Conservation (phyloP, 1,140 invertebrate species). For the Temnothorax nylanderi region DNA sequence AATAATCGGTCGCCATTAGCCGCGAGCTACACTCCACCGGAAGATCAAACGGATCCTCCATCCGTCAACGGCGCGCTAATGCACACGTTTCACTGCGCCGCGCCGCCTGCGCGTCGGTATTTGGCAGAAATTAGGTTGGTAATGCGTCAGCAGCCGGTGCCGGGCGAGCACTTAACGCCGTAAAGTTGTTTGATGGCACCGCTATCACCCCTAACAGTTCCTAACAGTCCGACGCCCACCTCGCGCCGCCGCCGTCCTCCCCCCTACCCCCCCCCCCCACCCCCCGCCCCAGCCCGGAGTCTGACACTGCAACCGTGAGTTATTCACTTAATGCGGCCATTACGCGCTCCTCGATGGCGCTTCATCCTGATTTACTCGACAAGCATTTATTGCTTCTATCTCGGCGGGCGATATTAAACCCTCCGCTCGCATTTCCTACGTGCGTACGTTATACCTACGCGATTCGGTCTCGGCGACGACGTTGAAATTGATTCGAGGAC, state of each 20-base stretch:
- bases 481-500: conserved; percentile 51
- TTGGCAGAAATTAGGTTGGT: conserved; percentile 80
- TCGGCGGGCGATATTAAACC: conserved; percentile 75
- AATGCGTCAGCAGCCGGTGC: conserved; percentile 77
- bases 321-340: conserved; percentile 85
- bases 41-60: conserved; percentile 45
- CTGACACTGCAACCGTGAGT: conserved; percentile 79
- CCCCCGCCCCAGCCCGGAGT: conserved; percentile 36
- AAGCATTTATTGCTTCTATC: conserved; percentile 83
- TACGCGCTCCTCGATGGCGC: conserved; percentile 82
- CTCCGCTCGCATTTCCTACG: conserved; percentile 72
- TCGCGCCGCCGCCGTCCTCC: conserved; percentile 50
- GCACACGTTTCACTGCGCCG: conserved; percentile 64
- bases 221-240: conserved; percentile 75
- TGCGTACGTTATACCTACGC: conserved; percentile 62
- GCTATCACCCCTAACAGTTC: conserved; percentile 81
- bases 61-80: conserved; percentile 52
- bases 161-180: conserved; percentile 80
- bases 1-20: conserved; percentile 59
- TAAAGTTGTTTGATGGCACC: conserved; percentile 82
- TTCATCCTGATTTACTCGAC: conserved; percentile 85
- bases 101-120: conserved; percentile 65
- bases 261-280: conserved; percentile 9
- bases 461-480: conserved; percentile 19
- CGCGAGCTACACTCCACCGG: conserved; percentile 14